phyloP scores from a whole-genome alignment of 2,797 vertebrate species.

The Mormyrus proboscirostris region DNA sequence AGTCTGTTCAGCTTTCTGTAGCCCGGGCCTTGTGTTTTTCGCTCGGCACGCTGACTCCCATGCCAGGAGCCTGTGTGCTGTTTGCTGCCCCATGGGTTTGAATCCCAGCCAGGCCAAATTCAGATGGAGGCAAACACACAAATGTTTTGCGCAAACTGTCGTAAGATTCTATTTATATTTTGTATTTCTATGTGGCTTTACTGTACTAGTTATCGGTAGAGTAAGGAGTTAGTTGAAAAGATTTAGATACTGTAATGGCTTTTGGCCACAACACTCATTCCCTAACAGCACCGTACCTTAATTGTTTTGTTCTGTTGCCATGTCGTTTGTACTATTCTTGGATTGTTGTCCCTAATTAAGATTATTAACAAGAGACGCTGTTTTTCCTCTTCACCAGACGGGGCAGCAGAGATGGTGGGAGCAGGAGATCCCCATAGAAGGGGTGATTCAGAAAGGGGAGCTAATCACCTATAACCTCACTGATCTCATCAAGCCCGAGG shows the following conservation, averaged over 20 bases:
- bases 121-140: not conserved
- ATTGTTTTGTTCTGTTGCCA: not conserved
- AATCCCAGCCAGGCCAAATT: not conserved
- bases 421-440: slow-evolving; percentile 87
- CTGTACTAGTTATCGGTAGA: not conserved
- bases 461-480: slow-evolving; percentile 94
- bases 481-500: slow-evolving; percentile 88
- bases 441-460: slow-evolving; percentile 85
- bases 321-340: not conserved
- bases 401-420: slow-evolving; percentile 96
- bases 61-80: not conserved
- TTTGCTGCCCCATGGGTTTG: not conserved
- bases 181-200: not conserved
- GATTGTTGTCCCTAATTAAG: slow-evolving; percentile 34
- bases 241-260: not conserved
- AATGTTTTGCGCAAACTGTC: not conserved
- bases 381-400: slow-evolving; percentile 61
- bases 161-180: slow-evolving; percentile 1
- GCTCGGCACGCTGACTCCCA: not conserved
- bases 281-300: not conserved
- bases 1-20: not conserved
- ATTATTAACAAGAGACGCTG: slow-evolving; percentile 35
- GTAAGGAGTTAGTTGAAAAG: not conserved
- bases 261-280: not conserved
- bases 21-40: not conserved